Base-by-base conservation (phyloP, 2,113 vertebrate species). In the Phrynosoma blainvillii region DNA sequence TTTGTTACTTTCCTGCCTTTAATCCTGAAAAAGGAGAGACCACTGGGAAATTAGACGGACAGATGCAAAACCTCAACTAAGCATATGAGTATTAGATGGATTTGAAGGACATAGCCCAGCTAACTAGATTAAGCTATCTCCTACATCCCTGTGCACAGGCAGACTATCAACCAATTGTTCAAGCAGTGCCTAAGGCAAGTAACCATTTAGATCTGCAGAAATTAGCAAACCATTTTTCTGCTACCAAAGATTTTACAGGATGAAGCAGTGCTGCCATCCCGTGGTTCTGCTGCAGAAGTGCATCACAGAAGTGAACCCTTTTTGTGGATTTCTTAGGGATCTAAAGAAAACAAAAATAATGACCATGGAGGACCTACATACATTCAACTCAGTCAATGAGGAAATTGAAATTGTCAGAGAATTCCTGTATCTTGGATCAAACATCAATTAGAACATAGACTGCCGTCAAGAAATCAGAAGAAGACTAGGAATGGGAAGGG, bases 191-290 rank as follows among this genome's bases (percentile, higher is more conserved):
- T 40, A 68, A 52, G 47, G 27, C 25, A 52, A 47, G 42, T 20
- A 25, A 27, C 66, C 5, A n/a, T 71, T 71, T 73, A 25, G 30
- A 75, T 36, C 54, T 59, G 52, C 56, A 76, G 36, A 42, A 85
- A 65, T 84, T 4, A 5, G 54, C 2, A n/a, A 25, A 27, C 5
- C 1, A 3, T 25, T 1, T 13, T 47, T 30, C 4, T 10, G 6
- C 42, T 10, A 47, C 16, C 5, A 65, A 75, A 36, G 20, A 0
- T 18, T 54, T 27, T 2, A 3, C 14, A 23, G 20, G 3, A 59
- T 68, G 9, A 36, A 76, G 42, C 13, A 52, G 13, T 25, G 56
- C 73, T 88, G 87, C 87, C 87, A 80, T 88, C 87, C 47, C 27
- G 73, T 77, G 87, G 80, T 10, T 52, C 30, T 54, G 2, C 2